Base-by-base conservation (phyloP, 1,140 invertebrate species). In the Heliconius hermathena region DNA sequence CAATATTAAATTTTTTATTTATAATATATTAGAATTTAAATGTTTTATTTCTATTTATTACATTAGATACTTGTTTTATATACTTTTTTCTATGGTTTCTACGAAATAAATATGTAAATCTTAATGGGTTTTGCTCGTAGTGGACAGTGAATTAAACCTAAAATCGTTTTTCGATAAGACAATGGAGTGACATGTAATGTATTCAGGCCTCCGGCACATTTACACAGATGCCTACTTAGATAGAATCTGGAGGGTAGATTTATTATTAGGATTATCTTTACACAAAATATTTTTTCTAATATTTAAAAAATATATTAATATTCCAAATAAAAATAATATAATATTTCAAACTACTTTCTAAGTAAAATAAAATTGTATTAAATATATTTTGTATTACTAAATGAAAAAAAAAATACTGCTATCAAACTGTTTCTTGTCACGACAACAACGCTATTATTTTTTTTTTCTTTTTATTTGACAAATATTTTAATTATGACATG, bases 91-190 rank as follows among this genome's bases (percentile, higher is more conserved):
- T 20, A 52, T 20, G 2, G 49, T 20, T 52, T 52, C 49, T 20
- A 18, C 18, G 1, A 52, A 52, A 20, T 20, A 52, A 16, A 52
- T 52, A 18, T 52, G 18, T 52, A 52, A 52, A 52, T 20, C 49
- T 20, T 52, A 52, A 52, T 20, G 49, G 49, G 5, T 33, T 33
- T 33, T 33, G 33, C 16, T 52, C 49, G 18, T 20, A 52, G 49
- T 26, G n/a, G 9, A 29, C 11, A 66, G 9, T 29, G 22, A 26
- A 26, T 66, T 66, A 26, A 11, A 33, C 4, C 33, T 33, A 26
- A 26, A 66, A 66, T 26, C 22, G 60, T 66, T 66, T 66, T 66
- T 66, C 60, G 26, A 66, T 66, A 66, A 66, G 60, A 66, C 60
- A 66, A 66, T 66, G 60, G 60, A 26, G 60, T 66, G 22, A 66